Percentiles rank a stretch among this genome's conserved stretches.
Evolutionary conservation across 1,140 invertebrate species (phyloP).

Genomic region (Mylabris phalerata): DNA sequence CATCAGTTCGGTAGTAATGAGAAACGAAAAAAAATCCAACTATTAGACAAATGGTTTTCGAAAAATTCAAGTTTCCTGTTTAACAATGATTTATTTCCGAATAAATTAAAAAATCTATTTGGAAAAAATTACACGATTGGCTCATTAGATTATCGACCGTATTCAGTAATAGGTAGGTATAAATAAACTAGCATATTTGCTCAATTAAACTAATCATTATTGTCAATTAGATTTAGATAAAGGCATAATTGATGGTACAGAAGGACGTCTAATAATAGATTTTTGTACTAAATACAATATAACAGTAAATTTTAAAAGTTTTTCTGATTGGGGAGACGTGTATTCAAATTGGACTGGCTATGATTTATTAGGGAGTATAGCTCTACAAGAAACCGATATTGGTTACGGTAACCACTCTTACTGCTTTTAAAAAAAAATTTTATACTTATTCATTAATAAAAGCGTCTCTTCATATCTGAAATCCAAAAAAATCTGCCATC

Average conservation of each 20-base stretch:
- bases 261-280: constrained; percentile 1
- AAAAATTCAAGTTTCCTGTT: constrained; percentile 13
- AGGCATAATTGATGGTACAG: neutral
- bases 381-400: neutral
- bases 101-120: constrained; percentile 18
- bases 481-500: too few species aligned
- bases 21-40: neutral
- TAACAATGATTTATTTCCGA: constrained; percentile 14
- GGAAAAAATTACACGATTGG: constrained; percentile 11
- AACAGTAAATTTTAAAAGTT: neutral
- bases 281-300: constrained; percentile 4
- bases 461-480: too few species aligned
- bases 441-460: too few species aligned
- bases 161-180: constrained; percentile 14
- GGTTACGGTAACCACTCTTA: neutral
- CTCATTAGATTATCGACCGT: constrained; percentile 19
- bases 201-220: neutral
- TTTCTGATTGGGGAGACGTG: constrained; percentile 6
- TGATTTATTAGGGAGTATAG: constrained; percentile 1
- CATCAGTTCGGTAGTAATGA: constrained; percentile 11
- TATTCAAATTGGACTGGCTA: constrained; percentile 8
- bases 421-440: too few species aligned
- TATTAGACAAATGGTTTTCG: constrained; percentile 18
- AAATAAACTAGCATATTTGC: too few species aligned
- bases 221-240: neutral